These are phyloP conservation scores for Phaetusa simplex DNA, from an alignment of 2,113 vertebrate species.

Conservation along the genomic window DNA sequence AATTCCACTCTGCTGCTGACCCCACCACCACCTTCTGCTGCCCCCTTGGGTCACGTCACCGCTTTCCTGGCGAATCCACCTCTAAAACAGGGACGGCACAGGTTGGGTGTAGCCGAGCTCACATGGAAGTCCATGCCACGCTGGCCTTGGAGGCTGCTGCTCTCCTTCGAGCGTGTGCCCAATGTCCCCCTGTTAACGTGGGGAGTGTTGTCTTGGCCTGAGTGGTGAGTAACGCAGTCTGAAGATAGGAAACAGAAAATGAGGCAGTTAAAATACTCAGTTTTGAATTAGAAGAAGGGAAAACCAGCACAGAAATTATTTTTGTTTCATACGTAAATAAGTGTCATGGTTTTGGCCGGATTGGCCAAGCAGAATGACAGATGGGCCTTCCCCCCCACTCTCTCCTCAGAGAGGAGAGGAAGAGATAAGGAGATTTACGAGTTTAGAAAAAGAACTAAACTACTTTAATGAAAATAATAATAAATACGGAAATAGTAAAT, in stretches of 20 bases:
- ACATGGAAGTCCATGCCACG: background rate
- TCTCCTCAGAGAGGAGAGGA: too few species aligned
- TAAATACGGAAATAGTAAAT: too few species aligned
- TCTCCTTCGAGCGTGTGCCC: fast-evolving
- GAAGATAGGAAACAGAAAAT: background rate
- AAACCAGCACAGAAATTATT: background rate
- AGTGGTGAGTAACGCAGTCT: background rate
- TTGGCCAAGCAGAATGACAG: too few species aligned
- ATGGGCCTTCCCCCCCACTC: too few species aligned
- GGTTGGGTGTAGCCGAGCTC: background rate
- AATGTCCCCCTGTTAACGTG: fast-evolving
- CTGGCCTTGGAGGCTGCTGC: background rate
- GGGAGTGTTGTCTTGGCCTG: background rate
- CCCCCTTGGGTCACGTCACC: background rate
- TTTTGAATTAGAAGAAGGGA: background rate
- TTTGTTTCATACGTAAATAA: background rate
- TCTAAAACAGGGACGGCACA: background rate
- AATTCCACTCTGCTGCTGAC: background rate
- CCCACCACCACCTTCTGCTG: background rate
- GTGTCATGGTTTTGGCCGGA: too few species aligned
- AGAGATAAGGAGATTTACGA: too few species aligned
- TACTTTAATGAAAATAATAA: too few species aligned
- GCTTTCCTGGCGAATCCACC: background rate
- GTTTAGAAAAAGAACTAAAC: too few species aligned
- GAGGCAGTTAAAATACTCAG: background rate